A percentile compares a stretch with the other conserved stretches of the same genome.
phyloP scores from a whole-genome alignment of 1,140 invertebrate genomes.

The Penaeus indicus region DNA sequence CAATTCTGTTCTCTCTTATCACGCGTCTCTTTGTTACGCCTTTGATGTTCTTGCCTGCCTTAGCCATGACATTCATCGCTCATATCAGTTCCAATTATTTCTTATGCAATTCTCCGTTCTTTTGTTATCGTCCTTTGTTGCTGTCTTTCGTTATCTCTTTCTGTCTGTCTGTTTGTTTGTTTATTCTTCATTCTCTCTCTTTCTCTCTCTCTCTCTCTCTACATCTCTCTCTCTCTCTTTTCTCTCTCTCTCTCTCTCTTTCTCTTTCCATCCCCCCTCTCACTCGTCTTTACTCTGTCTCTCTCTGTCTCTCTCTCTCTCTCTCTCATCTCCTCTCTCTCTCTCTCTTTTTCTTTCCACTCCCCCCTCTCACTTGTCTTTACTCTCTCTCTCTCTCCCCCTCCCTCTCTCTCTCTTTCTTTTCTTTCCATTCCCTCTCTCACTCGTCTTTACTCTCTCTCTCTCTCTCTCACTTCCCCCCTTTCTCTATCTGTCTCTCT shows the following conservation, averaged over 20 bases:
- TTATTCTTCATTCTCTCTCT: not conserved
- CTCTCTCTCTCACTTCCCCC: too few species aligned
- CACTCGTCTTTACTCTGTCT: too few species aligned
- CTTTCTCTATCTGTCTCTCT: not conserved
- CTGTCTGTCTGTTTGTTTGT: not conserved
- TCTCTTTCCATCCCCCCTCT: too few species aligned
- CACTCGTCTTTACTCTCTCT: not conserved
- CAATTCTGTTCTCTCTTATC: too few species aligned
- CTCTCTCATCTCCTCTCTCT: too few species aligned
- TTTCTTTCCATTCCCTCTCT: not conserved
- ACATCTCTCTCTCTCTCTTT: not conserved
- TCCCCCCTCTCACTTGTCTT: not conserved
- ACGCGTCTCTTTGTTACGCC: too few species aligned
- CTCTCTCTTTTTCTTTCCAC: not conserved
- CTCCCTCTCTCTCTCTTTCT: not conserved
- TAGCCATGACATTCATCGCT: too few species aligned
- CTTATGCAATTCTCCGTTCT: not conserved
- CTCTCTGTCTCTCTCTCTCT: too few species aligned
- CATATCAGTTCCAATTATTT: not conserved
- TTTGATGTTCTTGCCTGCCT: too few species aligned
- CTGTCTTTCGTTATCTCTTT: not conserved
- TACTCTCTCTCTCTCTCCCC: not conserved
- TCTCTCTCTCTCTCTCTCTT: too few species aligned
- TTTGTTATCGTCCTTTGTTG: not conserved
- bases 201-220: constrained; percentile 15